Conservation (phyloP, 2,888 invertebrate genomes). For the Leptinotarsa juncta region DNA sequence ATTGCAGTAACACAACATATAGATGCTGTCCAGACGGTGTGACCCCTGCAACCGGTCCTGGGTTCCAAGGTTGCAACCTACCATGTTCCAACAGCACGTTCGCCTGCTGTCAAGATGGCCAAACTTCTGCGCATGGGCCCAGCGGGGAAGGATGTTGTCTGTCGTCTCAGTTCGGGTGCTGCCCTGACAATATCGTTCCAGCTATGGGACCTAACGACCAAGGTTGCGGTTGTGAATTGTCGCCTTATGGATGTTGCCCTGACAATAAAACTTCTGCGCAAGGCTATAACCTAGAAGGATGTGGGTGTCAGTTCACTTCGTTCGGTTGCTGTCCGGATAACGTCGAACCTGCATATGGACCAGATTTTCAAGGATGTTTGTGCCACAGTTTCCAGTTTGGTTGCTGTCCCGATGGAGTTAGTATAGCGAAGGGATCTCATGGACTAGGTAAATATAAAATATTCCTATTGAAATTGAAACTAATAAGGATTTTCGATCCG, state of each 20-base stretch:
- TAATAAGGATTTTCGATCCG: neutral
- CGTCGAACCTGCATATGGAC: conserved; percentile 80
- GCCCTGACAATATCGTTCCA: conserved; percentile 86
- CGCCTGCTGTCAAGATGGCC: conserved; percentile 90
- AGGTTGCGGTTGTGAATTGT: conserved; percentile 83
- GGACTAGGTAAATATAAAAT: conserved; percentile 68
- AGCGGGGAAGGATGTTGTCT: conserved; percentile 86
- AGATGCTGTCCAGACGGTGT: conserved; percentile 82
- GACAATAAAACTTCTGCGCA: conserved; percentile 81
- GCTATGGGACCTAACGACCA: conserved; percentile 83
- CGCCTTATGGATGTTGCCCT: conserved; percentile 87
- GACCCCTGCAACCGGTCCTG: conserved; percentile 69
- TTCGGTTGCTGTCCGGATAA: conserved; percentile 90
- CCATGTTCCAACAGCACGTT: conserved; percentile 76
- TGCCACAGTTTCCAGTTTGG: conserved; percentile 90
- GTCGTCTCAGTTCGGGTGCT: conserved; percentile 81
- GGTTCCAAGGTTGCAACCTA: conserved; percentile 77
- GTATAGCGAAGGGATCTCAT: conserved; percentile 79
- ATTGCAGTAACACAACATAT: conserved; percentile 70
- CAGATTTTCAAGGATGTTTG: conserved; percentile 83
- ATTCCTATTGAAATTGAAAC: neutral
- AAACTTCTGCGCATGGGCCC: conserved; percentile 87
- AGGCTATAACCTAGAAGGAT: conserved; percentile 84
- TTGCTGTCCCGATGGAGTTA: conserved; percentile 88
- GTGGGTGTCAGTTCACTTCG: conserved; percentile 79